Conservation (phyloP, 2,113 vertebrate genomes). For the Scomber scombrus region DNA sequence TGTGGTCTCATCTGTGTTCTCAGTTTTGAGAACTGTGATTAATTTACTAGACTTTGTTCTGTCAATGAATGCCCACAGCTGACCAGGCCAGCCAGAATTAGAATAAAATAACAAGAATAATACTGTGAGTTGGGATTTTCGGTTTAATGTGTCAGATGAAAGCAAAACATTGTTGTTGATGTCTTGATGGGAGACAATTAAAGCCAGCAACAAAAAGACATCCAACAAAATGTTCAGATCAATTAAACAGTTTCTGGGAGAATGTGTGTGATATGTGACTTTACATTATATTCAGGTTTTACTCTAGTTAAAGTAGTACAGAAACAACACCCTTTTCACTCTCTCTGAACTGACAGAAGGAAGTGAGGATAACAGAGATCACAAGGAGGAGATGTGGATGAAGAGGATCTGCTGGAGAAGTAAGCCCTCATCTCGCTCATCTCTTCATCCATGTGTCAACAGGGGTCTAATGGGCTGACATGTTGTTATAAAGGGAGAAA, state of each 20-base stretch:
- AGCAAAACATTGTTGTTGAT: background rate
- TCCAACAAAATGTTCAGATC: background rate
- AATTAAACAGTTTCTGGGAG: background rate
- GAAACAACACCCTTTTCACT: conserved; percentile 39
- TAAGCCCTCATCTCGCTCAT: conserved; percentile 67
- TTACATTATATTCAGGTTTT: background rate
- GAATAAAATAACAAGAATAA: background rate
- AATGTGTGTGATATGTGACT: background rate
- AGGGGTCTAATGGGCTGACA: conserved; percentile 74
- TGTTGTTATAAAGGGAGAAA: conserved; percentile 53
- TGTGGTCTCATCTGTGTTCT: conserved; percentile 20
- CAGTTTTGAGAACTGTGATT: conserved; percentile 24
- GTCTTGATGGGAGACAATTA: conserved; percentile 1
- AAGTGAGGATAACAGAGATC: conserved; percentile 52
- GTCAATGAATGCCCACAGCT: background rate
- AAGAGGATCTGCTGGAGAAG: conserved; percentile 53
- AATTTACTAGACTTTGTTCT: background rate
- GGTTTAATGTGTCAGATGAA: background rate
- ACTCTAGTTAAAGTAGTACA: background rate
- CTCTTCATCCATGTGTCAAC: conserved; percentile 80
- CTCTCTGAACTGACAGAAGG: conserved; percentile 37
- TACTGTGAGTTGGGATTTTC: background rate
- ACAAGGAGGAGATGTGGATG: conserved; percentile 54
- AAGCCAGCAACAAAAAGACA: too few relatives aligned
- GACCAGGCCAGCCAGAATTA: background rate